These are phyloP conservation scores for Nesometra sesokonis DNA, from an alignment of 35 echinoderm and acorn worm species.

Conservation along the genomic window DNA sequence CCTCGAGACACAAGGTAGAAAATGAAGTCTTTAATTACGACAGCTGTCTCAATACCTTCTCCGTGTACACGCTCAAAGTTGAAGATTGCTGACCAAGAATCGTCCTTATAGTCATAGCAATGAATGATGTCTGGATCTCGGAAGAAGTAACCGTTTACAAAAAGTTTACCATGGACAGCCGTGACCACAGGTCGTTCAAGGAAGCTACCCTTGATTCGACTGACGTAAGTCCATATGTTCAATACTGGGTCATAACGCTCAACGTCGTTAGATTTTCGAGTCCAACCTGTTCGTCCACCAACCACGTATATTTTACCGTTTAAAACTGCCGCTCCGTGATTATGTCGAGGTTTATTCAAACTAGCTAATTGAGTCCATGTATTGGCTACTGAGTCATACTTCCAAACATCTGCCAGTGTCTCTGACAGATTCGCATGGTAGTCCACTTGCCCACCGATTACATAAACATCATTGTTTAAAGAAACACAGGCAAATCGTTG, in stretches of 20 bases:
- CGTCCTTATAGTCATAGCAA: conserved; percentile 71
- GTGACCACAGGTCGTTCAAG: conserved; percentile 74
- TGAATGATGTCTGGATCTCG: conserved; percentile 94
- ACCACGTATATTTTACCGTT: conserved; percentile 85
- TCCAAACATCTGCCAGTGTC: conserved; percentile 87
- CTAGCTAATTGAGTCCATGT: conserved; percentile 84
- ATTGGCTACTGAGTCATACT: conserved; percentile 80
- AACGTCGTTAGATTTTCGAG: conserved; percentile 83
- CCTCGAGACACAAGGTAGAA: conserved; percentile 89
- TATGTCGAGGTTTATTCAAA: conserved; percentile 85
- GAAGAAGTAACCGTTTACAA: conserved; percentile 95
- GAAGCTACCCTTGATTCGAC: conserved; percentile 83
- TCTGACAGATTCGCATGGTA: conserved; percentile 74
- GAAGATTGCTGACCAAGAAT: conserved; percentile 68
- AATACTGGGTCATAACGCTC: conserved; percentile 70
- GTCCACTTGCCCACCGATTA: conserved; percentile 88
- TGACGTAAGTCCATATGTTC: conserved; percentile 65
- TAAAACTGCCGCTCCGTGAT: conserved; percentile 63
- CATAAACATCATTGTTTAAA: conserved; percentile 81
- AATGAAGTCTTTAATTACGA: conserved; percentile 70
- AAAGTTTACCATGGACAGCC: conserved; percentile 66
- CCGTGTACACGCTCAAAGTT: conserved; percentile 74
- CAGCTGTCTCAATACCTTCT: conserved; percentile 87
- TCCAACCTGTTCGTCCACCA: conserved; percentile 87
- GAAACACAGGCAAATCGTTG: conserved; percentile 74